phyloP scores from a whole-genome alignment of 2,888 invertebrate species.

The Gastracanthus pulcherrimus region DNA sequence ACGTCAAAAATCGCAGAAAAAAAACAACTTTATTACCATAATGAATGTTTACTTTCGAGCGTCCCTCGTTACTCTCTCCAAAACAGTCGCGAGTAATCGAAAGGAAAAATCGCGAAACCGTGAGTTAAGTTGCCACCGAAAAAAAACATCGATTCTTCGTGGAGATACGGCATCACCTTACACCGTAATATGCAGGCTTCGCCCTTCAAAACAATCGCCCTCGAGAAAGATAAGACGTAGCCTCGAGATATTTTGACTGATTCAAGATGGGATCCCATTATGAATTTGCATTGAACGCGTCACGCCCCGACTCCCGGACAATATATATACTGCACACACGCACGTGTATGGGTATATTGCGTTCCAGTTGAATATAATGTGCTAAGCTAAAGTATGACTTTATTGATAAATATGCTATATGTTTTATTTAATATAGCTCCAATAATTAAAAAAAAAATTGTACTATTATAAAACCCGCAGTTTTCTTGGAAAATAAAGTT shows the following conservation, averaged over 20 bases:
- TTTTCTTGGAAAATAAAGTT: too few relatives aligned
- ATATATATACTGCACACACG: not conserved
- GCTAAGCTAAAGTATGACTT: not conserved
- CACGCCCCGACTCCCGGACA: slow-evolving; percentile 1
- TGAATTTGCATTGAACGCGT: slow-evolving; percentile 35
- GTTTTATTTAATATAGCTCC: not conserved
- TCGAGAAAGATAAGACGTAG: slow-evolving; percentile 29
- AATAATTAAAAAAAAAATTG: too few relatives aligned
- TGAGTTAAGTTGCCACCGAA: not conserved
- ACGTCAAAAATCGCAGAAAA: not conserved
- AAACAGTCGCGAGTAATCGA: not conserved
- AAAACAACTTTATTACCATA: not conserved
- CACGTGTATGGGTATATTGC: not conserved
- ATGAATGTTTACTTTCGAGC: not conserved
- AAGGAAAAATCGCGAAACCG: not conserved
- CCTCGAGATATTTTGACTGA: slow-evolving; percentile 52
- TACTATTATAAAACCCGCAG: too few relatives aligned
- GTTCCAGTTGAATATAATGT: not conserved
- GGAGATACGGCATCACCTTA: slow-evolving; percentile 12
- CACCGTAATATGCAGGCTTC: not conserved
- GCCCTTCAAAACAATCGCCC: slow-evolving; percentile 17
- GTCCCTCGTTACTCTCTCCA: not conserved
- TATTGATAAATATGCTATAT: not conserved
- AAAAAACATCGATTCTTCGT: not conserved
- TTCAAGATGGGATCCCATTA: slow-evolving; percentile 20